Evolutionary conservation across 1,140 invertebrate species (phyloP).

Genomic region (Diprion similis): DNA sequence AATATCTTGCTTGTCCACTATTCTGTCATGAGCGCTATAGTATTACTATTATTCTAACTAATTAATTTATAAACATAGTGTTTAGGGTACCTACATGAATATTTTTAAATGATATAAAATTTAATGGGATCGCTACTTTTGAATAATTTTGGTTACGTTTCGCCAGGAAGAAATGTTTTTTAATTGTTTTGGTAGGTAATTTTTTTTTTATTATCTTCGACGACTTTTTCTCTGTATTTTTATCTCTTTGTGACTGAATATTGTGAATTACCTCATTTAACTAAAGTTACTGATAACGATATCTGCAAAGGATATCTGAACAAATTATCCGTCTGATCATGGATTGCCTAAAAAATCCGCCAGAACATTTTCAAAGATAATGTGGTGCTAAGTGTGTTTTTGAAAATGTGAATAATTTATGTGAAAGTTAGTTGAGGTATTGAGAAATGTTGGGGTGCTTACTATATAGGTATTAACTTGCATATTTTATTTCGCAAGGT

Average conservation of each 20-base stretch:
- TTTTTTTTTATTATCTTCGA: neutral
- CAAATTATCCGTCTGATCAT: conserved; percentile 54
- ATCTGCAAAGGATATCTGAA: conserved; percentile 40
- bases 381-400: conserved; percentile 51
- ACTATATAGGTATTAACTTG: conserved; percentile 43
- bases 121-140: neutral
- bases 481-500: conserved; percentile 35
- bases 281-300: conserved; percentile 53
- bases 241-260: conserved; percentile 44
- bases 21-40: conserved; percentile 44
- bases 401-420: conserved; percentile 49
- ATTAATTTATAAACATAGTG: conserved; percentile 26
- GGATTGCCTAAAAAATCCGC: conserved; percentile 52
- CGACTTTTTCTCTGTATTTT: conserved; percentile 1
- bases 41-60: conserved; percentile 52
- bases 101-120: neutral
- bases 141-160: neutral
- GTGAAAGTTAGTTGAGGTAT: conserved; percentile 44
- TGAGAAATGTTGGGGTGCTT: conserved; percentile 44
- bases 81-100: neutral
- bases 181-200: neutral
- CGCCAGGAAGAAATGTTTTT: neutral
- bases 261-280: conserved; percentile 55
- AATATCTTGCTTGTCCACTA: conserved; percentile 42
- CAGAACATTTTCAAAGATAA: conserved; percentile 50